Evolutionary conservation across 37 sponge, comb jelly and placozoan species (phyloP).

Genomic region (Bolinopsis microptera): DNA sequence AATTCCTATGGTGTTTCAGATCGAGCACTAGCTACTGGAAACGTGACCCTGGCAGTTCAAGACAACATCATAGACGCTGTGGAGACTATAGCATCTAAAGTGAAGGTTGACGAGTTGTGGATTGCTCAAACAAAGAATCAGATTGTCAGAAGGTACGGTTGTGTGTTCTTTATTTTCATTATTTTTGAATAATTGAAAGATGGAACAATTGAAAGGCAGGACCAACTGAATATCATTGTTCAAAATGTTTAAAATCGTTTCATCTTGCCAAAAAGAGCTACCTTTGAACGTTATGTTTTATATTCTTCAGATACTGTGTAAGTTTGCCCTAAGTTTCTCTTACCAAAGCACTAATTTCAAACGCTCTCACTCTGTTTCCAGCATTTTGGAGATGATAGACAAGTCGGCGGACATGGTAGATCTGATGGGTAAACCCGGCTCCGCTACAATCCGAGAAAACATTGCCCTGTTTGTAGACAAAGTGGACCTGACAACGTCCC

Average conservation of each 20-base stretch:
- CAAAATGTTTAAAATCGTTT: too few relatives aligned
- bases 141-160: slow-evolving; percentile 32
- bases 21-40: slow-evolving; percentile 2
- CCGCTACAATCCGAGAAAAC: neutral
- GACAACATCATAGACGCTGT: slow-evolving; percentile 43
- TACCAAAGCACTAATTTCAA: neutral
- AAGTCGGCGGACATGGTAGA: slow-evolving; percentile 31
- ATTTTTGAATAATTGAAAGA: too few relatives aligned
- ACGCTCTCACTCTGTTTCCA: neutral
- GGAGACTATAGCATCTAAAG: neutral
- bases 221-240: too few relatives aligned
- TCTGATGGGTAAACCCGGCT: neutral
- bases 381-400: slow-evolving; percentile 45
- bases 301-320: neutral
- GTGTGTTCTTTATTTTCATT: too few relatives aligned
- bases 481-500: neutral
- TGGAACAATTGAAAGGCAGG: too few relatives aligned
- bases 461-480: neutral
- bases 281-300: too few relatives aligned
- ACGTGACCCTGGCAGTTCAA: slow-evolving; percentile 3
- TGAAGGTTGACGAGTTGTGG: neutral
- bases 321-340: neutral
- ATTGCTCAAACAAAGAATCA: neutral
- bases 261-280: too few relatives aligned
- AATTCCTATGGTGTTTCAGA: neutral